These are phyloP conservation scores for Ardeotis arabs DNA, from an alignment of 2,113 vertebrate genomes.

Conservation along the genomic window DNA sequence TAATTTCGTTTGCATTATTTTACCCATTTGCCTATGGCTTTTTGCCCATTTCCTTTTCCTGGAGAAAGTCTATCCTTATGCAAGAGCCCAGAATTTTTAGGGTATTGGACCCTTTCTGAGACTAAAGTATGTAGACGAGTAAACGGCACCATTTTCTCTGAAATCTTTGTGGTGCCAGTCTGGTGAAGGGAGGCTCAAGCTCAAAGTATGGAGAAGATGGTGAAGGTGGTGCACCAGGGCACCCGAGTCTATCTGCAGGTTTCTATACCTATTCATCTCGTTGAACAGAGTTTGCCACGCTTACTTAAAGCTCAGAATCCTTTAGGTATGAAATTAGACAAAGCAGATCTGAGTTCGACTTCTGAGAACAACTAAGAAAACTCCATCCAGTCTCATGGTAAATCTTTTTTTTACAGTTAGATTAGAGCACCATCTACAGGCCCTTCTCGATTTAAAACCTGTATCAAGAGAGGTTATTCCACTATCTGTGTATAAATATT, in stretches of 20 bases:
- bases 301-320: not conserved
- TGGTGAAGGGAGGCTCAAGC: not conserved
- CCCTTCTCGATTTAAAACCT: not conserved
- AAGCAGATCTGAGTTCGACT: not conserved
- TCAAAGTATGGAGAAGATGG: not conserved
- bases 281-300: not conserved
- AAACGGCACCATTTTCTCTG: not conserved
- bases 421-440: constrained; percentile 77
- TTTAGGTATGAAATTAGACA: not conserved
- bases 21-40: not conserved
- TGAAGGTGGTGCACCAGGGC: not conserved
- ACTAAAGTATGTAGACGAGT: not conserved
- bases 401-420: constrained; percentile 8
- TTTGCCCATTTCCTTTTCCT: not conserved
- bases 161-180: not conserved
- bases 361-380: not conserved
- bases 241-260: not conserved
- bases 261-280: not conserved
- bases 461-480: not conserved
- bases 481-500: not conserved
- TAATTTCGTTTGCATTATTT: not conserved
- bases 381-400: not conserved
- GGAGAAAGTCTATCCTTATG: not conserved
- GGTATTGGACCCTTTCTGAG: not conserved
- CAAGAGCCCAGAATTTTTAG: not conserved